Percentiles rank a stretch among this genome's conserved stretches.
Evolutionary conservation across 2,888 invertebrate species (phyloP).

Genomic region (Laothoe populi): DNA sequence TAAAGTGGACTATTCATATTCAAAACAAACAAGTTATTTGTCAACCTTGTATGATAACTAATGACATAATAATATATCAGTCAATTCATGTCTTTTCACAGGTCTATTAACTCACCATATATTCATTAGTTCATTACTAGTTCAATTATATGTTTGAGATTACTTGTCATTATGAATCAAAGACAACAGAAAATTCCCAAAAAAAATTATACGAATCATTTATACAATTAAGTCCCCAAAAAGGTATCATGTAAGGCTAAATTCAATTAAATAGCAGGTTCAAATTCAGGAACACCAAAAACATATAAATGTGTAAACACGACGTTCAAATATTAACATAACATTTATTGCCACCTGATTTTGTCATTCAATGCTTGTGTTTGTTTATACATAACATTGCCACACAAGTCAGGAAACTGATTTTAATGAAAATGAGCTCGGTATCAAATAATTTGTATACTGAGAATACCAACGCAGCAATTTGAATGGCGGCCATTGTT

Average conservation of each 20-base stretch:
- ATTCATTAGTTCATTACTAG: too few relatives aligned
- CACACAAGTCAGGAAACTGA: constrained; percentile 22
- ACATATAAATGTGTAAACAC: constrained; percentile 10
- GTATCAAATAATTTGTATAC: constrained; percentile 24
- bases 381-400: background rate
- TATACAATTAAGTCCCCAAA: too few relatives aligned
- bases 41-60: constrained; percentile 18
- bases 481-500: constrained; percentile 18
- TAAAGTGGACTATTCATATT: constrained; percentile 10
- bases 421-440: constrained; percentile 21
- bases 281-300: constrained; percentile 18
- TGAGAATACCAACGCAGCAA: constrained; percentile 22
- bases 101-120: background rate
- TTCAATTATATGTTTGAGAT: too few relatives aligned
- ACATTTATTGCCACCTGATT: constrained; percentile 15
- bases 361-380: constrained; percentile 1
- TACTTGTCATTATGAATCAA: too few relatives aligned
- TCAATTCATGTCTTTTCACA: constrained; percentile 4
- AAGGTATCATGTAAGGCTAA: background rate
- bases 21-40: constrained; percentile 20
- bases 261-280: constrained; percentile 1
- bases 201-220: too few relatives aligned
- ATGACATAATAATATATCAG: constrained; percentile 13
- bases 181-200: too few relatives aligned
- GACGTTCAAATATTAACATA: constrained; percentile 22